Base-by-base conservation (phyloP, 53 echinoderm and acorn worm species). In the Astropecten irregularis region DNA sequence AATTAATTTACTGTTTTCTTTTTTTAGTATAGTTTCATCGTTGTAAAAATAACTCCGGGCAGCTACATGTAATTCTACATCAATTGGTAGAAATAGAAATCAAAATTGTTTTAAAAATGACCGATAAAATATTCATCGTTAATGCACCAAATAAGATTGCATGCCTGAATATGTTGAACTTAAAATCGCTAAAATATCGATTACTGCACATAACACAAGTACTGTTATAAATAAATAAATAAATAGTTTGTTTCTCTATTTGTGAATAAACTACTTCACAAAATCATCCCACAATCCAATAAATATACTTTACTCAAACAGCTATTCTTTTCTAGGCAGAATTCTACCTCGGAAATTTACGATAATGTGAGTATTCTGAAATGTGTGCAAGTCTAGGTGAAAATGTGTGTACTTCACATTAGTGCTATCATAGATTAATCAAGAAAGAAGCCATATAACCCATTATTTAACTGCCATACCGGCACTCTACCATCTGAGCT, bases 71-170 rank as follows among this genome's bases (percentile, higher is more conserved):
- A 36, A 65, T 9, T 14, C 65, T 37, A 65, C 37, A 65, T 7
- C n/a, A n/a, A n/a, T n/a, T n/a, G n/a, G n/a, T n/a, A n/a, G 1
- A 16, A 65, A 19, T 25, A n/a, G 9, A 36, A 63, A 33, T 63
- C 9, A 63, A 63, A 33, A n/a, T n/a, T n/a, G n/a, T n/a, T n/a
- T n/a, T n/a, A n/a, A n/a, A 63, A 63, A 34, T 63, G 16, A 38
- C 23, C 28, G 4, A 58, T 26, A 16, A 51, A 16, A 58, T 26
- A 58, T 27, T 27, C 6, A 58, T 5, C 27, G 23, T 65, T 20
- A 65, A 13, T 37, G 65, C 65, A 65, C 65, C 65, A 21, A 65
- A 65, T 63, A 15, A 63, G 34, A 63, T 65, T 35, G 20, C 65
- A 65, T 65, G 65, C n/a, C 7, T 37, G 38, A 29, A 63, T 35